Evolutionary conservation across 2,113 vertebrate species (phyloP).

Genomic region (Oostethus manadensis): DNA sequence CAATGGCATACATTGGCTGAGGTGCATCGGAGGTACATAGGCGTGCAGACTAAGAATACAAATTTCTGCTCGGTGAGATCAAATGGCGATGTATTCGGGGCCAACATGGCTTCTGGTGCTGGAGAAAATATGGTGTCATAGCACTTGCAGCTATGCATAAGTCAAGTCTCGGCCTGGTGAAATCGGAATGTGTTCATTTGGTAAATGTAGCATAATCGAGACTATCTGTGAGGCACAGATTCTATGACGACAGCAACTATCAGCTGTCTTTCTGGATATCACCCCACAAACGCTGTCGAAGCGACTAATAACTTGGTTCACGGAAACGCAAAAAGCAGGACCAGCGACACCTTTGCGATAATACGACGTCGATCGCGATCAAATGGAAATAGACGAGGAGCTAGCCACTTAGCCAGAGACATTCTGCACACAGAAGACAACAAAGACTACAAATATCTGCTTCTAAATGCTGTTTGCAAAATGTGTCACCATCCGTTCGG

Average conservation of each 20-base stretch:
- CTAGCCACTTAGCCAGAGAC: conserved; percentile 35
- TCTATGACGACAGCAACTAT: not conserved
- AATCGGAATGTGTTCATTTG: too few species aligned
- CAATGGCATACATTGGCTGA: conserved; percentile 1
- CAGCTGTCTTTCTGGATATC: conserved; percentile 16
- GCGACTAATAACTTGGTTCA: conserved; percentile 11
- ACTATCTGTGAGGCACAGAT: not conserved
- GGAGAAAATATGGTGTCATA: not conserved
- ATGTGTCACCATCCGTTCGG: conserved; percentile 44
- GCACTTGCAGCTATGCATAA: not conserved
- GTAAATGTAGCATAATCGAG: not conserved
- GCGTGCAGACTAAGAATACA: not conserved
- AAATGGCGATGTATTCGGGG: not conserved
- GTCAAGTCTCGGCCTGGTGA: not conserved
- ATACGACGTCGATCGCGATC: not conserved
- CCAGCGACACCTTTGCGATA: not conserved
- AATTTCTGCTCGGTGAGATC: conserved; percentile 1
- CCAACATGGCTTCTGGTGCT: not conserved
- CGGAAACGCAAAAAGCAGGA: not conserved
- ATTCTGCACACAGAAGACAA: conserved; percentile 53
- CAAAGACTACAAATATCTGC: conserved; percentile 64
- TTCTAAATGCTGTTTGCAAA: conserved; percentile 43
- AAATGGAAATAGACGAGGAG: conserved; percentile 8
- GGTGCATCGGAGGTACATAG: not conserved
- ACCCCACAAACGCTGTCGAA: conserved; percentile 30